Conservation (phyloP, 2,113 vertebrate genomes). For the Psittacula cyanocephala region DNA sequence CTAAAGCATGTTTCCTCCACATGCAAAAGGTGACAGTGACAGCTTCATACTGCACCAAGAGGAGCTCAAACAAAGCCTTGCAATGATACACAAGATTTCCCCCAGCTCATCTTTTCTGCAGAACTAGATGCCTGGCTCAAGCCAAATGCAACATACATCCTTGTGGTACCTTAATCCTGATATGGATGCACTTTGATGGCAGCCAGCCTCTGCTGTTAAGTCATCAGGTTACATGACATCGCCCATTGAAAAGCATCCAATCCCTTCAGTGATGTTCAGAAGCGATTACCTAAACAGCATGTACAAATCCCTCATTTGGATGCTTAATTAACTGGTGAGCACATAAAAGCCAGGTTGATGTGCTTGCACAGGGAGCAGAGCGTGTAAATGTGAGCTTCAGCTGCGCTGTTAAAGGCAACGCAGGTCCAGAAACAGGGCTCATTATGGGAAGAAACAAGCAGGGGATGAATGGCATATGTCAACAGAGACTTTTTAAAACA, state of each 20-base stretch:
- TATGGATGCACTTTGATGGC: neutral
- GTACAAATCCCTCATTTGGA: neutral
- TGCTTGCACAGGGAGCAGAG: neutral
- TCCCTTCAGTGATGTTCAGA: neutral
- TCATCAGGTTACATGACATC: neutral
- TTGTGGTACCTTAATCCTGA: neutral
- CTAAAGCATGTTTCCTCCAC: neutral
- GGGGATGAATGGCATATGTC: neutral
- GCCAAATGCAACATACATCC: neutral
- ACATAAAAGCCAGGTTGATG: neutral
- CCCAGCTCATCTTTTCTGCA: neutral
- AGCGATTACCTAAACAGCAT: neutral
- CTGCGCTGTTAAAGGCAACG: neutral
- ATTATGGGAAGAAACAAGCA: neutral
- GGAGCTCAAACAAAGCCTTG: neutral
- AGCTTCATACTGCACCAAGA: neutral
- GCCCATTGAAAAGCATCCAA: neutral
- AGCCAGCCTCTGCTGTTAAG: neutral
- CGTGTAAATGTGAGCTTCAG: neutral
- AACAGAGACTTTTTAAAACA: neutral
- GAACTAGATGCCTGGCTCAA: neutral
- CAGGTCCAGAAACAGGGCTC: neutral
- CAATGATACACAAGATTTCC: rapidly evolving
- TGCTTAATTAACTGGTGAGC: neutral
- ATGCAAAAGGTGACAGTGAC: neutral